Evolutionary conservation across 2,888 invertebrate genomes (phyloP), one percentile per base, ranked within the genome.

Genomic region (Latrodectus elegans): DNA sequence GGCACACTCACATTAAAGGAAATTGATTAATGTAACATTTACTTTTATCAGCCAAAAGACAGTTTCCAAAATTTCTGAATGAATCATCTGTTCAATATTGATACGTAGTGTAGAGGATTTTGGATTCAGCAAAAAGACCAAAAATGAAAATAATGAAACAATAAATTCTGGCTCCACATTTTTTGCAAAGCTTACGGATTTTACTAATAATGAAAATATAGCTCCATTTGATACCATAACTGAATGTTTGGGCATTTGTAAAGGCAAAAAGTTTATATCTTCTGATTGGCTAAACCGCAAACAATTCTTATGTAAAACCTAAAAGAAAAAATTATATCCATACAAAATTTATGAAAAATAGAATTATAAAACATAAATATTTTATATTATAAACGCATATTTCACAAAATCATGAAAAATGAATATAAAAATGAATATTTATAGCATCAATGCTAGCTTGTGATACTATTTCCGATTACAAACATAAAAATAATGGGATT

Each of bases 241-340:
- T 55, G 26, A 22, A 55, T 68, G 80, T 51, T 71, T 75, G 60
- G 17, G 53, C 10, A 26, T 67, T 26, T n/a, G 14, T 14, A 60
- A 49, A 70, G 68, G 52, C 15, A 9, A 14, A 67, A 52, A 53
- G n/a, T 64, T 76, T 52, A 72, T n/a, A n/a, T 73, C 52, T 55
- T 77, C 55, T 67, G 49, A 22, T 49, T 38, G 22, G 51, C 12
- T 65, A 65, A 38, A 65, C 8, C 22, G 51, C 38, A 87, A 60
- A 55, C 77, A 87, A n/a, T 87, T 87, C 64, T 87, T 71, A n/a
- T 67, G 72, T 11, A 87, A 77, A 51, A 87, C 73, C 86, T 87
- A 67, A 51, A 82, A 81, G 38, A 67, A 38, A 72, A 72, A 26
- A 26, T 64, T 49, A n/a, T 49, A 14, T 4, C 38, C 38, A 38